phyloP scores from a whole-genome alignment of 2,113 vertebrate genomes.

The Sylvia atricapilla region DNA sequence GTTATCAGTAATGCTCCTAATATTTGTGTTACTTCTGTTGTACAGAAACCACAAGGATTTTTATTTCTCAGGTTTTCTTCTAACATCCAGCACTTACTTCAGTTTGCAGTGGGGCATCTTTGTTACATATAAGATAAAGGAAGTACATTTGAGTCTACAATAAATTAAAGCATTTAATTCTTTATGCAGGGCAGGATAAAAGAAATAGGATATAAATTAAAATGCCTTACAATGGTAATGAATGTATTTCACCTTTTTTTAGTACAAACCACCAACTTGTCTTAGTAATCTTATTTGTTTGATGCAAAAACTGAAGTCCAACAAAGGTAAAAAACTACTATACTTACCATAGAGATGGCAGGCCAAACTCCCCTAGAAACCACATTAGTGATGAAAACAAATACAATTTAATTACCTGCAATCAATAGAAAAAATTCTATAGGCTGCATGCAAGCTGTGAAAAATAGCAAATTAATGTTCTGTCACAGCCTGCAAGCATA shows the following conservation, averaged over 20 bases:
- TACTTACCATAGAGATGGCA: not conserved
- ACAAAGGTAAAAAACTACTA: not conserved
- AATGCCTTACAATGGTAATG: not conserved
- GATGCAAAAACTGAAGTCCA: not conserved
- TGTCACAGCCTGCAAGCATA: constrained; percentile 29
- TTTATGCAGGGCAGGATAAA: not conserved
- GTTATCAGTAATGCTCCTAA: not conserved
- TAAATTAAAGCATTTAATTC: not conserved
- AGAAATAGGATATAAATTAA: not conserved
- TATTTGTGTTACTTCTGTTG: not conserved
- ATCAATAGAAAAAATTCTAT: constrained; percentile 65
- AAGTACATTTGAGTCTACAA: not conserved
- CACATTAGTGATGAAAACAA: constrained; percentile 29
- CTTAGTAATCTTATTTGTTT: not conserved
- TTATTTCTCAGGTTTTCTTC: not conserved
- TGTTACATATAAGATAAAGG: not conserved
- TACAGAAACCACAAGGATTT: not conserved
- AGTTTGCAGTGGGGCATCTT: not conserved
- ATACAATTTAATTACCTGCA: constrained; percentile 67
- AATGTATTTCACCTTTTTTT: not conserved
- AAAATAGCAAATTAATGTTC: constrained; percentile 61
- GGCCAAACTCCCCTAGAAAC: not conserved
- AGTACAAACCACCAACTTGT: not conserved
- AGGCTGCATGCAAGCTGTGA: constrained; percentile 32
- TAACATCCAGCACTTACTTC: not conserved